Conservation (phyloP, 2,888 invertebrate genomes). For the Bembecia ichneumoniformis region DNA sequence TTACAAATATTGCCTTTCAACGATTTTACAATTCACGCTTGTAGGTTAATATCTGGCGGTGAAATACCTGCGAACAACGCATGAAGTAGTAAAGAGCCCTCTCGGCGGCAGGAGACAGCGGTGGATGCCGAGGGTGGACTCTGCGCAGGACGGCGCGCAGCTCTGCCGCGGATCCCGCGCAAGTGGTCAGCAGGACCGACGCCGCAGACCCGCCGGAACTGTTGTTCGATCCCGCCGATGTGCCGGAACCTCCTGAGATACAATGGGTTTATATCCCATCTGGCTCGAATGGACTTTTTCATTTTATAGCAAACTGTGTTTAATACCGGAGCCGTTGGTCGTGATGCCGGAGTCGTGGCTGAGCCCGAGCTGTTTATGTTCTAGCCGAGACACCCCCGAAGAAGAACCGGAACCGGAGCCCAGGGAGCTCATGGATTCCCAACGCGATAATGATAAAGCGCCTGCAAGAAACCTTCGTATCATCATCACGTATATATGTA, state of each 20-base stretch:
- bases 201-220: slow-evolving; percentile 34
- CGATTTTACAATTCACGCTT: neutral
- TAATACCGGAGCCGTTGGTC: slow-evolving; percentile 55
- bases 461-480: slow-evolving; percentile 56
- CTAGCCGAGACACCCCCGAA: slow-evolving; percentile 44
- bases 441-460: slow-evolving; percentile 85
- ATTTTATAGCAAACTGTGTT: neutral
- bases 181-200: slow-evolving; percentile 82
- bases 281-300: no score
- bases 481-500: no score
- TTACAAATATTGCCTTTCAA: no score
- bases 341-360: slow-evolving; percentile 65
- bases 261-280: no score
- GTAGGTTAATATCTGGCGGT: slow-evolving; percentile 65
- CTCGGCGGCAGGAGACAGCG: slow-evolving; percentile 78
- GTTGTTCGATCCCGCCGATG: slow-evolving; percentile 39
- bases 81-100: slow-evolving; percentile 91
- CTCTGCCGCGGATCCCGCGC: slow-evolving; percentile 87
- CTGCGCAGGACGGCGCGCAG: slow-evolving; percentile 81
- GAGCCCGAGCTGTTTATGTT: slow-evolving; percentile 49
- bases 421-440: slow-evolving; percentile 81
- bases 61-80: slow-evolving; percentile 85
- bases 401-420: slow-evolving; percentile 71
- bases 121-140: slow-evolving; percentile 67
- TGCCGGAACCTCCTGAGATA: slow-evolving; percentile 13